Evolutionary conservation across 2,888 invertebrate genomes (phyloP).

Genomic region (Xylota sylvarum): DNA sequence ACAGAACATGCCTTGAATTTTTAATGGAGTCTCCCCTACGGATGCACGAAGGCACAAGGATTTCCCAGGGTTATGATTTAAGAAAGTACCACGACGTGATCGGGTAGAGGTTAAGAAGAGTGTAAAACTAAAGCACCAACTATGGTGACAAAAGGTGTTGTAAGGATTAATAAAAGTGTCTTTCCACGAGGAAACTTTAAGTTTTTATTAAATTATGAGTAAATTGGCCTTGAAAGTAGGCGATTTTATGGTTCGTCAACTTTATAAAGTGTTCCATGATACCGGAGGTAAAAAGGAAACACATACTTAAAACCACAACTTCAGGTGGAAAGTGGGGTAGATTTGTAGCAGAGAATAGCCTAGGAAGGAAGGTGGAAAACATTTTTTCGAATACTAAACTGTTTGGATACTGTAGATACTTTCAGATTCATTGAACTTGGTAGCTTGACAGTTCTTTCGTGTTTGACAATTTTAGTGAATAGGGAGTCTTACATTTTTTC

Average conservation of each 20-base stretch:
- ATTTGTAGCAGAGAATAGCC: neutral
- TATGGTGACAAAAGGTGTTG: neutral
- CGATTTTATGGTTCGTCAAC: too few species aligned
- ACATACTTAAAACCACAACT: neutral
- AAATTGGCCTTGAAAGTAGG: neutral
- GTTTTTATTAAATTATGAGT: slow-evolving; percentile 35
- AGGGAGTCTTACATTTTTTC: too few species aligned
- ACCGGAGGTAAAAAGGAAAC: too few species aligned
- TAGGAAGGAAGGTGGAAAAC: too few species aligned
- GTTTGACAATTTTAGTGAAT: too few species aligned
- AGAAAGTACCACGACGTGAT: slow-evolving; percentile 56
- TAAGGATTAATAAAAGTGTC: neutral
- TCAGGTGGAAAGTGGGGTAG: neutral
- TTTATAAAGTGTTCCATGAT: too few species aligned
- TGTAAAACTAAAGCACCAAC: neutral
- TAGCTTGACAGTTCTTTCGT: too few species aligned
- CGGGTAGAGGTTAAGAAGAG: neutral
- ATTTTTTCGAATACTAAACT: too few species aligned
- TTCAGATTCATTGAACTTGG: too few species aligned
- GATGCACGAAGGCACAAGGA: slow-evolving; percentile 50
- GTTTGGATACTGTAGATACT: too few species aligned
- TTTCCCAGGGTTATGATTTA: slow-evolving; percentile 67
- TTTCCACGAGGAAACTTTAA: neutral
- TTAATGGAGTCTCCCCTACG: slow-evolving; percentile 37
- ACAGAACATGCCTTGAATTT: slow-evolving; percentile 56